A percentile compares a stretch with the other conserved stretches of the same genome.
Evolutionary conservation across 2,797 vertebrate species (phyloP).

Genomic region (Pseudocheirus occidentalis): DNA sequence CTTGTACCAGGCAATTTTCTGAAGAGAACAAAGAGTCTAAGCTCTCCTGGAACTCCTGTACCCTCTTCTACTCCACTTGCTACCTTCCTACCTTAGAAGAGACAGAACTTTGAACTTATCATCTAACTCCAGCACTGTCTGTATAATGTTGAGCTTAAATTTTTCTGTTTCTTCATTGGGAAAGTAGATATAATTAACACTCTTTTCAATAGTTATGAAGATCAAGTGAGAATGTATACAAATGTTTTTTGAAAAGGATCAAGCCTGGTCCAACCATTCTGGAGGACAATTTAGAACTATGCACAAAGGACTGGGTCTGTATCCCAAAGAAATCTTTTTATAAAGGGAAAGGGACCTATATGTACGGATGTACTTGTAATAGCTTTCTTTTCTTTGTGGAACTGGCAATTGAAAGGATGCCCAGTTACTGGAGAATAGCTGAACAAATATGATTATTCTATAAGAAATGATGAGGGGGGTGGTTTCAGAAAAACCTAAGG

Average conservation of each 20-base stretch:
- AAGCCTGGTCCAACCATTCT: neutral
- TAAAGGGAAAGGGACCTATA: neutral
- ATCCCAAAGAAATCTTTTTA: neutral
- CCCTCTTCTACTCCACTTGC: neutral
- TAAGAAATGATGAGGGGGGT: neutral
- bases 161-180: neutral
- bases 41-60: neutral
- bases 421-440: neutral
- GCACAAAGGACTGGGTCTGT: neutral
- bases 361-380: neutral
- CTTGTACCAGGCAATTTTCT: neutral
- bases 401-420: neutral
- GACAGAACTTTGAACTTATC: neutral
- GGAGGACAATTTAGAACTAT: neutral
- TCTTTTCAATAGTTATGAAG: neutral
- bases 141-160: neutral
- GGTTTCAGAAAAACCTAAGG: neutral
- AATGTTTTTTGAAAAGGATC: neutral
- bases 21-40: neutral
- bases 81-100: neutral
- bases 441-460: neutral
- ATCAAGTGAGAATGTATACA: neutral
- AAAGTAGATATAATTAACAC: neutral
- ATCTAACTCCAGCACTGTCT: neutral
- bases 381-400: neutral